Percentiles rank a stretch among this genome's conserved stretches.
Evolutionary conservation across 1,140 invertebrate species (phyloP).

Genomic region (Pogonognathellus flavescens): DNA sequence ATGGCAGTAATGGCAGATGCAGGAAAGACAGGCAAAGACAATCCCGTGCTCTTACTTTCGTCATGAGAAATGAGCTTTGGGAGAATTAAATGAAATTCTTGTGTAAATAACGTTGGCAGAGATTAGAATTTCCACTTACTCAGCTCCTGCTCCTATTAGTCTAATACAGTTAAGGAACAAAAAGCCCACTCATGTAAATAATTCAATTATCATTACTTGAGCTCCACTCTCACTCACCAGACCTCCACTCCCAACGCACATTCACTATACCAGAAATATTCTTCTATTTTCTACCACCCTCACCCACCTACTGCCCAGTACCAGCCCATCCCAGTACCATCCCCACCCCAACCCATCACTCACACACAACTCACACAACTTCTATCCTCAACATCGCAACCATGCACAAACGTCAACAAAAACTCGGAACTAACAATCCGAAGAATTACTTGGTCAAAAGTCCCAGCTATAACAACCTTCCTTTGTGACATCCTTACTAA

Average conservation of each 20-base stretch:
- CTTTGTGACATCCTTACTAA: no score
- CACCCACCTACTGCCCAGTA: neutral
- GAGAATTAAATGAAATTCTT: slow-evolving; percentile 41
- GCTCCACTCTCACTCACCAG: neutral
- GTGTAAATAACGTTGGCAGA: slow-evolving; percentile 40
- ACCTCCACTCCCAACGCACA: neutral
- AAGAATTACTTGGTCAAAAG: no score
- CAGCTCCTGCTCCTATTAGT: slow-evolving; percentile 41
- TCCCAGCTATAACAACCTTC: no score
- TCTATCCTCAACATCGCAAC: neutral
- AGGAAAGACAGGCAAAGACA: neutral
- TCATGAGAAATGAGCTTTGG: slow-evolving; percentile 31
- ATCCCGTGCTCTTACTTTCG: neutral
- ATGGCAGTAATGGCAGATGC: neutral
- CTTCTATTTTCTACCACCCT: neutral
- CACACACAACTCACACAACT: neutral
- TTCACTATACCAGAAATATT: neutral
- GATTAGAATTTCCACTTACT: slow-evolving; percentile 45
- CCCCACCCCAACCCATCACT: neutral
- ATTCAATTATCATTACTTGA: slow-evolving; percentile 45
- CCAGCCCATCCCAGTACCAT: neutral
- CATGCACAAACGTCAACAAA: no score
- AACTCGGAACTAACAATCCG: no score
- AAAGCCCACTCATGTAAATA: slow-evolving; percentile 48
- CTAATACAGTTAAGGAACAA: slow-evolving; percentile 43